Evolutionary conservation across 2,113 vertebrate species (phyloP).

Genomic region (Recurvirostra avosetta): DNA sequence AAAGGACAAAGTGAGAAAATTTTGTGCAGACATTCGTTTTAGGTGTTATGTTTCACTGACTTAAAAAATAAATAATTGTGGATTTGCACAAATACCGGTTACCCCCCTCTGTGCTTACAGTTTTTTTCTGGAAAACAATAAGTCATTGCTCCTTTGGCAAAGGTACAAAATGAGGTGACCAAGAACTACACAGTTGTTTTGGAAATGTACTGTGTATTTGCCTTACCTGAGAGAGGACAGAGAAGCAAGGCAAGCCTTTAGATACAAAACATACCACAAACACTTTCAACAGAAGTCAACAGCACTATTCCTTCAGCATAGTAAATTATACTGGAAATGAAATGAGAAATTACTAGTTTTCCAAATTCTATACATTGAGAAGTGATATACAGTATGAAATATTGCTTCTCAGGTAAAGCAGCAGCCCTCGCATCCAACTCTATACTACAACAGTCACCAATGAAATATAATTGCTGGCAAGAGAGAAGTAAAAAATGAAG

Average conservation of each 20-base stretch:
- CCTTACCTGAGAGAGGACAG: neutral
- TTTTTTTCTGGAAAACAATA: neutral
- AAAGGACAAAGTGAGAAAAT: neutral
- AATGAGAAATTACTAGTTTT: slow-evolving; percentile 61
- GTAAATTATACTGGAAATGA: slow-evolving; percentile 46
- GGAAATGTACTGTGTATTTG: neutral
- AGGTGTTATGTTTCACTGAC: neutral
- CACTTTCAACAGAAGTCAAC: slow-evolving; percentile 22
- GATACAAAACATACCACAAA: neutral
- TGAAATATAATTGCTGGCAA: slow-evolving; percentile 60
- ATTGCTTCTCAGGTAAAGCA: slow-evolving; percentile 43
- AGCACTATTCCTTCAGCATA: slow-evolving; percentile 10
- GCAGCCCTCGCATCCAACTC: neutral
- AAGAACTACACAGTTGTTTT: neutral
- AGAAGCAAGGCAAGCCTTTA: neutral
- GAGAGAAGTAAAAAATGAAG: slow-evolving; percentile 50
- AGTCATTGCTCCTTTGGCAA: neutral
- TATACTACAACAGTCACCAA: slow-evolving; percentile 23
- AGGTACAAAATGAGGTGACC: neutral
- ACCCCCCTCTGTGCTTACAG: neutral
- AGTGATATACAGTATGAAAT: slow-evolving; percentile 36
- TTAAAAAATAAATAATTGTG: neutral
- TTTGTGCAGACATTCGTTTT: neutral
- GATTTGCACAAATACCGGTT: neutral
- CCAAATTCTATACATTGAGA: slow-evolving; percentile 56